Evolutionary conservation across 92 coral and sea anemone genomes (phyloP).

Genomic region (Heteractis magnifica): DNA sequence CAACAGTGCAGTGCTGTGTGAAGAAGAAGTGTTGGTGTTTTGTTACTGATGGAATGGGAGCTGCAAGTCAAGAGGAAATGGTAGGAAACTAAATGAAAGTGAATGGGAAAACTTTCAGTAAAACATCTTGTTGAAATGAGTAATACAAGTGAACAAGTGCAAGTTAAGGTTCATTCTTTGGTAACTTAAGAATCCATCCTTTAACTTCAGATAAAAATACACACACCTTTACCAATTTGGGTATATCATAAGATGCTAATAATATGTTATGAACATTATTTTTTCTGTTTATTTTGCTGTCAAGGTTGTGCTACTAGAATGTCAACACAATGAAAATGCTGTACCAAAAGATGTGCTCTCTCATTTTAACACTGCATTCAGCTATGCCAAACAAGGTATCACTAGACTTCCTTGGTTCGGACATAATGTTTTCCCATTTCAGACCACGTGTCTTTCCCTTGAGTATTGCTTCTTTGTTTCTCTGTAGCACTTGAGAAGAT

Average conservation of each 20-base stretch:
- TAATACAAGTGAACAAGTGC: no score
- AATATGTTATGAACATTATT: not conserved
- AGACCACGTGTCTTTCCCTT: no score
- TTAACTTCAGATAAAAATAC: no score
- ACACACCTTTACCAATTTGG: no score
- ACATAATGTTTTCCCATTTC: no score
- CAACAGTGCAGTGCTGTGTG: slow-evolving; percentile 88
- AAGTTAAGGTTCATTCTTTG: no score
- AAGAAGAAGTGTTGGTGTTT: slow-evolving; percentile 98
- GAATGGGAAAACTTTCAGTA: not conserved
- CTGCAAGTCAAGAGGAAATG: slow-evolving; percentile 99
- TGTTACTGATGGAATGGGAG: slow-evolving; percentile 98
- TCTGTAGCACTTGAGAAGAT: no score
- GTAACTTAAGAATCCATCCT: no score
- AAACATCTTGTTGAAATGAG: not conserved
- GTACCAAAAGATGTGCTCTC: slow-evolving; percentile 95
- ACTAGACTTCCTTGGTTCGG: not conserved
- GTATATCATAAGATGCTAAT: not conserved
- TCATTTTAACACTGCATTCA: slow-evolving; percentile 97
- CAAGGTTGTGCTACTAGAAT: slow-evolving; percentile 92
- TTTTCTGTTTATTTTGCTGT: not conserved
- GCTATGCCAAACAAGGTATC: slow-evolving; percentile 98
- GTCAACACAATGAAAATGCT: slow-evolving; percentile 75
- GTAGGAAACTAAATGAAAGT: slow-evolving; percentile 30
- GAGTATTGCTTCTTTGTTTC: no score